Evolutionary conservation across 2,113 vertebrate species (phyloP).

Genomic region (Odontophorus gujanensis): DNA sequence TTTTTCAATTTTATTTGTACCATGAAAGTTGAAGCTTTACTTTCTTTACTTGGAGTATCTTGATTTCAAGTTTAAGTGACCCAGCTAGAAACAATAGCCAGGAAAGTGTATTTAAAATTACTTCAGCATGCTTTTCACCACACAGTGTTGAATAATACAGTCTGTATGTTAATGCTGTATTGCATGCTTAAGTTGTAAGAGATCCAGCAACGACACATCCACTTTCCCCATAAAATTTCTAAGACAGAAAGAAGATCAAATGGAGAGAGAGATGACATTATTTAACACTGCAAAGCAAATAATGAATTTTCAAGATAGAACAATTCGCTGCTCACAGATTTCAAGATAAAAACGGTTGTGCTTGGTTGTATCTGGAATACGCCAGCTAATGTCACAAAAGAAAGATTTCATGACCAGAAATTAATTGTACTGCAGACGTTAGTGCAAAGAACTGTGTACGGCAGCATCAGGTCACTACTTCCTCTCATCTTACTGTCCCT

Average conservation of each 20-base stretch:
- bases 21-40: background rate
- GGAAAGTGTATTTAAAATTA: constrained; percentile 13
- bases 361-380: background rate
- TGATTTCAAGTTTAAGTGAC: background rate
- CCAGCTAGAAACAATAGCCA: constrained; percentile 1
- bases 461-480: background rate
- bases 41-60: background rate
- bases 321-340: constrained; percentile 1
- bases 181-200: constrained; percentile 8
- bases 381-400: constrained; percentile 21
- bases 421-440: background rate
- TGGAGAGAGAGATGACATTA: background rate
- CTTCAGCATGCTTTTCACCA: background rate
- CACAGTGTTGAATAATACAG: background rate
- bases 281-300: background rate
- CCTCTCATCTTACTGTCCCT: background rate
- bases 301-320: background rate
- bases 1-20: background rate
- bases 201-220: background rate
- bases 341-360: background rate
- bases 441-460: background rate
- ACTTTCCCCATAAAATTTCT: background rate
- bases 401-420: background rate
- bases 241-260: background rate
- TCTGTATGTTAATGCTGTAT: background rate